Conservation (phyloP, 2,888 invertebrate species). For the Physocephala rufipes region DNA sequence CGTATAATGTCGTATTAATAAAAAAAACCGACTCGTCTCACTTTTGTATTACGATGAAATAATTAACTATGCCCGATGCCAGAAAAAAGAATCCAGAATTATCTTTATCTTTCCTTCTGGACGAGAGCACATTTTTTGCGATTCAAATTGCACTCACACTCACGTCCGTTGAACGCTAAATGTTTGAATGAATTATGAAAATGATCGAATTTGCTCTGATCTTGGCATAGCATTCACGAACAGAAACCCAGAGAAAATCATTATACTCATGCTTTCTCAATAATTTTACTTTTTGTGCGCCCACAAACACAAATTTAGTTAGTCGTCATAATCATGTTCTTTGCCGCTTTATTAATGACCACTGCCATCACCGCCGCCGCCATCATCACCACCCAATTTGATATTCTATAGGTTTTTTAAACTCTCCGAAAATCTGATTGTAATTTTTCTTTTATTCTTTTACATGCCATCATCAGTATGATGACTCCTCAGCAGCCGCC, state of each 20-base stretch:
- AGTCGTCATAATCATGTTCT: not conserved
- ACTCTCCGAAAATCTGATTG: not conserved
- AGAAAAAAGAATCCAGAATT: too few species aligned
- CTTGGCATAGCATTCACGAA: constrained; percentile 13
- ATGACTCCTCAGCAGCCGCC: not conserved
- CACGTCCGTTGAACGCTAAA: constrained; percentile 26
- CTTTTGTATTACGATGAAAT: too few species aligned
- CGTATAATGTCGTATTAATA: not conserved
- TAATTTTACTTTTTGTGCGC: not conserved
- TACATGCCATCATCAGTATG: not conserved
- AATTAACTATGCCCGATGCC: too few species aligned
- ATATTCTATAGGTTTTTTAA: not conserved
- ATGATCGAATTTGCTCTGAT: constrained; percentile 13
- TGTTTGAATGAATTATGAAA: constrained; percentile 34
- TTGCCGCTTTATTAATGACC: too few species aligned
- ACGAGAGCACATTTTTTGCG: too few species aligned
- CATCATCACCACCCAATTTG: not conserved
- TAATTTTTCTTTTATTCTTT: not conserved
- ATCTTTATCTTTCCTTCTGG: too few species aligned
- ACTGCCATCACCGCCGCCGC: too few species aligned
- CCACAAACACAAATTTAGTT: not conserved
- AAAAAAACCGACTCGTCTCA: too few species aligned
- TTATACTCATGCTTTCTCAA: constrained; percentile 6
- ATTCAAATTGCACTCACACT: not conserved
- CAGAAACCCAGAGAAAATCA: not conserved